Conservation (phyloP, 2,113 vertebrate species). For the Sclerurus mexicanus region DNA sequence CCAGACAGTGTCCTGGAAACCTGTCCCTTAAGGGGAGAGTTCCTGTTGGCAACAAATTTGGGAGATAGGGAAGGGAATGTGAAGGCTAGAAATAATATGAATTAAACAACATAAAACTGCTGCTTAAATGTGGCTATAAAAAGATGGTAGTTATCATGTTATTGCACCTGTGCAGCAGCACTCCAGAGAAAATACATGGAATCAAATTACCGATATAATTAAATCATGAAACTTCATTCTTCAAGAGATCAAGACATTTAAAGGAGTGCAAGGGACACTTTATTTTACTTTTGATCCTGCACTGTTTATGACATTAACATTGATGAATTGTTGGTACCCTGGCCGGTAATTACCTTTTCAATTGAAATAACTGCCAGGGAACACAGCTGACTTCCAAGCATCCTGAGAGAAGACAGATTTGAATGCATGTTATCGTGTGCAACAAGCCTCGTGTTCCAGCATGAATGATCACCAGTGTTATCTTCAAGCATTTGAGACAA, state of each 20-base stretch:
- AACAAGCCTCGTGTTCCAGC: background rate
- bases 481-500: background rate
- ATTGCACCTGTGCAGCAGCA: background rate
- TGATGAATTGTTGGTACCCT: background rate
- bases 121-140: background rate
- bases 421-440: fast-evolving
- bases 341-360: background rate
- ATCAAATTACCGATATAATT: background rate
- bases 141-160: background rate
- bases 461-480: background rate
- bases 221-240: background rate
- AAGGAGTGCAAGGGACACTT: background rate
- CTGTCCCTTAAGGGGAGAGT: background rate
- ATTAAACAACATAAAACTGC: background rate
- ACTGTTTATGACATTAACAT: background rate
- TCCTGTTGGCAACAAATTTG: background rate
- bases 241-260: background rate
- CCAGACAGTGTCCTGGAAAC: background rate
- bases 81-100: background rate
- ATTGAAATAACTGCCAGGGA: background rate
- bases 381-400: background rate
- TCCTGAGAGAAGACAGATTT: background rate
- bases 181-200: background rate
- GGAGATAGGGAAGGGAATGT: background rate
- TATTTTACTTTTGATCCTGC: background rate